A percentile compares a stretch with the other conserved stretches of the same genome.
These are phyloP conservation scores for Apeira syringaria DNA, from an alignment of 2,888 invertebrate genomes.

Conservation along the genomic window DNA sequence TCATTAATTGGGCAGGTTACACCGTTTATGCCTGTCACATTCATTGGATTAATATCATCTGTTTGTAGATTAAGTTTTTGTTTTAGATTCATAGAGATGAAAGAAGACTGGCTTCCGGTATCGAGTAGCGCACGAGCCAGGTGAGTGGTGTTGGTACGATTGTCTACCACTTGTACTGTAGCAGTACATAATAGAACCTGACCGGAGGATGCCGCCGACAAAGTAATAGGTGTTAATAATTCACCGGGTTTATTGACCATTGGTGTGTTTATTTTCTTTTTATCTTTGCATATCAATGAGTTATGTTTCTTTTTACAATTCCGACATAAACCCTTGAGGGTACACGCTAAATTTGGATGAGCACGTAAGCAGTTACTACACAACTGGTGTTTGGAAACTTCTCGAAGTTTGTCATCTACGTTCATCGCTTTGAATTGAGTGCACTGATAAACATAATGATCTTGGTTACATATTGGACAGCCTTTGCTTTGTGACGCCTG, in stretches of 20 bases:
- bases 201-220: background rate
- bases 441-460: background rate
- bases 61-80: too few species aligned
- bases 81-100: background rate
- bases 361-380: constrained; percentile 2
- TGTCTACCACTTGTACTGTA: background rate
- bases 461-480: background rate
- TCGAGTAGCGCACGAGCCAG: background rate
- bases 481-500: background rate
- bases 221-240: background rate
- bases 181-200: constrained; percentile 1
- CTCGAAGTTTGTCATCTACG: background rate
- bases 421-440: background rate
- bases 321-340: background rate
- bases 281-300: background rate
- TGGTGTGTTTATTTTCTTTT: background rate
- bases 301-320: constrained; percentile 5
- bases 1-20: too few species aligned
- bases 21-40: too few species aligned
- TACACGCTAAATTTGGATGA: background rate
- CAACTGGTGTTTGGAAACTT: background rate
- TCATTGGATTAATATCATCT: too few species aligned
- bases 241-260: too few species aligned
- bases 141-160: background rate
- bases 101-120: too few species aligned